Base-by-base conservation (phyloP, 1,140 invertebrate species). In the Brachionus manjavacas region DNA sequence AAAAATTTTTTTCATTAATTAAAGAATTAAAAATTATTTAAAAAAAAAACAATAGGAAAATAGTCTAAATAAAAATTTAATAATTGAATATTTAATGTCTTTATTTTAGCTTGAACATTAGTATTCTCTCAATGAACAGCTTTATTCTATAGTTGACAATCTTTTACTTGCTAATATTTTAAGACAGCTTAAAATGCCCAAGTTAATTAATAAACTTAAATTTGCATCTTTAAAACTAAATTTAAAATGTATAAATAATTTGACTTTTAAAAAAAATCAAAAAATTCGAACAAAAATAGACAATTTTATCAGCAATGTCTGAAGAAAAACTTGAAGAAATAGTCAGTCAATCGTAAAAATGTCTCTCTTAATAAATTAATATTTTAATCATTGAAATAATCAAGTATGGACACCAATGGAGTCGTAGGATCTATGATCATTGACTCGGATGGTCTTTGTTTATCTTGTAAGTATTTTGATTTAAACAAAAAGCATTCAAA, bases 341-440 rank as follows among this genome's bases (percentile, higher is more conserved):
- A 76, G 46, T 76, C 9, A 76, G 9, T 25, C 72, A 76, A 76
- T 25, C 72, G 72, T 76, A 76, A 76, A 35, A 7, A 35, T 0
- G 0, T 35, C 4, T 35, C 31, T 7, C 31, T 35, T 35, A 35
- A 35, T 6, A 35, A 7, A 35, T 35, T 7, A 35, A 35, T 35
- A 35, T 35, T 35, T 35, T 35, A 0, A 35, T 41, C 2, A 41
- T 16, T 72, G n/a, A 72, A 39, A 72, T 68, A 20, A 41, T 72
- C 2, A 16, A 76, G 72, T 3, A 49, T 76, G 72, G 72, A 76
- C 41, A 76, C 72, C 7, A 76, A 76, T 28, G 72, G 72, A 49
- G 79, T 81, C 4, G 64, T 81, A 3, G 79, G 79, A 35, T 52
- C 64, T 16, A 81, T 81, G 79, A 81, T 81, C 11, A 81, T 68